These are phyloP conservation scores for Columba guinea DNA, from an alignment of 2,797 vertebrate genomes.

Conservation along the genomic window DNA sequence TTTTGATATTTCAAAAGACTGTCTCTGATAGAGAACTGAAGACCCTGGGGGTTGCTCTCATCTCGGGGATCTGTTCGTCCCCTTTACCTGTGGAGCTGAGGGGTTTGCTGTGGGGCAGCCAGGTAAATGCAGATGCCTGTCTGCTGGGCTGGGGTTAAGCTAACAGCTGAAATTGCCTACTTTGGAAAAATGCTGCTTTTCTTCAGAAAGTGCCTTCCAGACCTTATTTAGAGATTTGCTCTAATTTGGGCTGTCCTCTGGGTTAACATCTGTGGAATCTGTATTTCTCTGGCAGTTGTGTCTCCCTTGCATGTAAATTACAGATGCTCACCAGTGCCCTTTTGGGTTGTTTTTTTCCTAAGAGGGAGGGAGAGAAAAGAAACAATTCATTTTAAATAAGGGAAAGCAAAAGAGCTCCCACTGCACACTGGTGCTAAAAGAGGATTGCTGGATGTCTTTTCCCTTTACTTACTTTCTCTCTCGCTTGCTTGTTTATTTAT, in stretches of 20 bases:
- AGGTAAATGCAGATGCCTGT: neutral
- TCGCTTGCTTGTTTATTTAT: constrained; percentile 9
- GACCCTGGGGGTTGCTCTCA: neutral
- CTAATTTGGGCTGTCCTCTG: constrained; percentile 57
- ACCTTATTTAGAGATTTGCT: constrained; percentile 68
- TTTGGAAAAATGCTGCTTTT: constrained; percentile 13
- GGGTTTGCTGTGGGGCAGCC: neutral
- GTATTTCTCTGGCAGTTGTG: constrained; percentile 46
- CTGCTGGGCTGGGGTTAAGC: neutral
- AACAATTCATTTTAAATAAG: constrained; percentile 2
- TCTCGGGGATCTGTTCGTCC: neutral
- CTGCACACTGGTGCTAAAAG: neutral
- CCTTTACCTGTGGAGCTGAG: neutral
- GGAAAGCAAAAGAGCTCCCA: neutral
- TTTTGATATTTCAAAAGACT: neutral
- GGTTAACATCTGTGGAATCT: constrained; percentile 67
- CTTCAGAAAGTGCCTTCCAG: constrained; percentile 40
- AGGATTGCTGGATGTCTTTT: neutral
- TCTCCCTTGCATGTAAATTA: constrained; percentile 30
- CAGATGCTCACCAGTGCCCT: constrained; percentile 53
- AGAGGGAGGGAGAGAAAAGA: neutral
- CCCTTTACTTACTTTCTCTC: neutral
- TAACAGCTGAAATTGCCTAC: neutral
- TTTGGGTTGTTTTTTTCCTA: constrained; percentile 16
- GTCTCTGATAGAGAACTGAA: neutral